Base-by-base conservation (phyloP, 1,140 invertebrate genomes). In the Psilanteris sp. region DNA sequence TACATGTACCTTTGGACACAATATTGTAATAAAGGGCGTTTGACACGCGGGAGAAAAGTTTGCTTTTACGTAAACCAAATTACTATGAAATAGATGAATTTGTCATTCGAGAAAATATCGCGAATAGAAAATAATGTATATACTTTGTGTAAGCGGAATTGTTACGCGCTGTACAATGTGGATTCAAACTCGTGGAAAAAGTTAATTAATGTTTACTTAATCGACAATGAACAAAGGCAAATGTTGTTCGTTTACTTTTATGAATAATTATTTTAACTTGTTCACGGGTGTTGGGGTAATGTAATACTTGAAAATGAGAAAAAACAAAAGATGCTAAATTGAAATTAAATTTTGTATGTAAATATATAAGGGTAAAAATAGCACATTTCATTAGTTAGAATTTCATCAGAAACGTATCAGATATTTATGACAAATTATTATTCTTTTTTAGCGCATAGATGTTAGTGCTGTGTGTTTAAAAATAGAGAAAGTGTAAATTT, bases 11-110 rank as follows among this genome's bases (percentile, higher is more conserved):
- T 57, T 29, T n/a, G 50, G 20, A 43, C 34, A 39, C 11, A 50
- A 73, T 50, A 66, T 73, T 41, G 50, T 41, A 59, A 73, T 73
- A 57, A 73, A 73, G 59, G 66, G 32, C 27, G 41, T 66, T 59
- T 34, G 34, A 29, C 41, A 37, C 22, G 34, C 15, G 24, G 26
- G 31, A 24, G 31, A 55, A 72, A 72, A 62, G 24, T 72, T 61
- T 61, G 26, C 10, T 61, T 24, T 3, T 36, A 52, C 39, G 18
- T 22, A 57, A 11, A 22, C 13, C 10, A 20, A 52, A 61, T 54
- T 22, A 54, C 7, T 61, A 61, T 54, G 37, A 66, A 66, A 73
- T 57, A 48, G 11, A 27, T 20, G 20, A 26, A 39, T 36, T 48
- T 20, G 52, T 39, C 43, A 18, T 57, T 1, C 4, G 10, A 10